Conservation (phyloP, 2,113 vertebrate species). For the Oceanites oceanicus region DNA sequence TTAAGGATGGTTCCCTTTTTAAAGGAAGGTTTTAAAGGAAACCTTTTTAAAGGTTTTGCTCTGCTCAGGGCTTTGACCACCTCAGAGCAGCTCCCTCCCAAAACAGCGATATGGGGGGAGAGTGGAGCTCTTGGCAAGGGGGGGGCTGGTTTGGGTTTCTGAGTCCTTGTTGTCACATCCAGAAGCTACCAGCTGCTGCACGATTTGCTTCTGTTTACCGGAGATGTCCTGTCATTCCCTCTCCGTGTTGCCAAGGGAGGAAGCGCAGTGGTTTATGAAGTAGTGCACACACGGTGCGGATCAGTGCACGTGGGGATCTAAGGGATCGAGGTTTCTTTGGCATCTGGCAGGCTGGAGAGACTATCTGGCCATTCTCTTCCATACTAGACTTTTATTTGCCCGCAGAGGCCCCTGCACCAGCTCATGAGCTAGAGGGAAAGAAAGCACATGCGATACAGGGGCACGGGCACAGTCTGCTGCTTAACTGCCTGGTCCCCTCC, state of each 20-base stretch:
- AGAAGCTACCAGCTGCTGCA: background rate
- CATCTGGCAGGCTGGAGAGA: background rate
- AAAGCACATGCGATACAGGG: rapidly evolving
- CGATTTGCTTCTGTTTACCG: background rate
- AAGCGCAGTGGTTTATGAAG: background rate
- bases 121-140: background rate
- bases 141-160: background rate
- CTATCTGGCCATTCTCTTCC: background rate
- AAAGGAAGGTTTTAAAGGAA: background rate
- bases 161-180: background rate
- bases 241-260: rapidly evolving
- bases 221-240: rapidly evolving
- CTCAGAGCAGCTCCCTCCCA: background rate
- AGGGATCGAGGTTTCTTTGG: background rate
- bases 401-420: rapidly evolving
- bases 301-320: rapidly evolving
- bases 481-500: rapidly evolving
- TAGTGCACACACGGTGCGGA: rapidly evolving
- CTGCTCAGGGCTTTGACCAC: rapidly evolving
- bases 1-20: background rate
- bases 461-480: rapidly evolving
- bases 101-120: rapidly evolving
- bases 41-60: background rate
- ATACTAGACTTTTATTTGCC: background rate
- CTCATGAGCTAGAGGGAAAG: background rate